Conservation (phyloP, 2,888 invertebrate species). For the Platypus cylindrus region DNA sequence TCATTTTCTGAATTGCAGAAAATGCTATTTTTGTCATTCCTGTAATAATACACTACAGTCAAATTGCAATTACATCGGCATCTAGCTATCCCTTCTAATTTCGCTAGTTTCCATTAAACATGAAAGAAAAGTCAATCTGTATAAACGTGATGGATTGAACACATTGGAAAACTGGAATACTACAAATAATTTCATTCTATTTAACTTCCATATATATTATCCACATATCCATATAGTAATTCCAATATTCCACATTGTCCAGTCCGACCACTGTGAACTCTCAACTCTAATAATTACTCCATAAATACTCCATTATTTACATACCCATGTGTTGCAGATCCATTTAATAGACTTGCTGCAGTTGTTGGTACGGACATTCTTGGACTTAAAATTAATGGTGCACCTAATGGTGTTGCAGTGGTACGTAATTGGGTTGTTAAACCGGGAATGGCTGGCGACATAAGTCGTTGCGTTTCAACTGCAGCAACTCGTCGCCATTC, state of each 20-base stretch:
- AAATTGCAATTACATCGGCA: too few species aligned
- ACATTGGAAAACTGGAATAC: too few species aligned
- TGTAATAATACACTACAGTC: too few species aligned
- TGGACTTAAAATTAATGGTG: constrained; percentile 85
- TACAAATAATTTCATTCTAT: not conserved
- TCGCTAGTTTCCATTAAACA: too few species aligned
- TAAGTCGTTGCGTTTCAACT: constrained; percentile 64
- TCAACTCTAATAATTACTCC: too few species aligned
- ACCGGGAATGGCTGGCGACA: constrained; percentile 50
- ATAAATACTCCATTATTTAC: constrained; percentile 22
- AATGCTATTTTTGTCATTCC: too few species aligned
- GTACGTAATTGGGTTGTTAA: constrained; percentile 27
- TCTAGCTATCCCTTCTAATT: too few species aligned
- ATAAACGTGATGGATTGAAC: too few species aligned
- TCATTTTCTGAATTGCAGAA: too few species aligned
- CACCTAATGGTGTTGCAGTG: constrained; percentile 65
- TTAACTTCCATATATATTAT: not conserved
- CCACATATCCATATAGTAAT: not conserved
- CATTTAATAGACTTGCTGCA: constrained; percentile 53
- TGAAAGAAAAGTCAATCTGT: too few species aligned
- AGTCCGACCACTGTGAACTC: too few species aligned
- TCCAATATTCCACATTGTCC: not conserved
- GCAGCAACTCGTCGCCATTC: constrained; percentile 77
- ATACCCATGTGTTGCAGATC: constrained; percentile 51
- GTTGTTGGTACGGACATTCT: constrained; percentile 75